Conservation (phyloP, 2,113 vertebrate genomes). For the Oncorhynchus gorbuscha region DNA sequence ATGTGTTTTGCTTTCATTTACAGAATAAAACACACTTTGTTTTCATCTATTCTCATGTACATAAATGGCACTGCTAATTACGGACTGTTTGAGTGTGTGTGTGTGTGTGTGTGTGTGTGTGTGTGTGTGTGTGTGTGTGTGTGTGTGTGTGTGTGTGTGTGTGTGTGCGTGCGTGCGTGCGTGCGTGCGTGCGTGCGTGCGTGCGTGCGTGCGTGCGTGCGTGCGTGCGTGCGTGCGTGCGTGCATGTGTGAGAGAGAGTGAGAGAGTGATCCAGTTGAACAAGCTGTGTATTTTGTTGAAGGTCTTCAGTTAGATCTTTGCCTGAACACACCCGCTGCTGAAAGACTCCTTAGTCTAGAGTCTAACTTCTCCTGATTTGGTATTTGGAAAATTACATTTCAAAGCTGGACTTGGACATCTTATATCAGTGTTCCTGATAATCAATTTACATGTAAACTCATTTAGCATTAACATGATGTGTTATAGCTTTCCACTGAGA, state of each 20-base stretch:
- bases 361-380: too few species aligned
- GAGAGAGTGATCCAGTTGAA: not conserved
- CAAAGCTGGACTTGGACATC: not conserved
- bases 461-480: not conserved
- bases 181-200: too few species aligned
- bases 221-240: fast-evolving
- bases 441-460: too few species aligned
- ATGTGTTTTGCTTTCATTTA: not conserved
- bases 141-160: too few species aligned
- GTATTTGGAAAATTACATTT: not conserved
- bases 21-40: not conserved
- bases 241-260: too few species aligned
- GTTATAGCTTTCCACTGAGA: not conserved
- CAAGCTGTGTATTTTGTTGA: not conserved
- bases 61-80: slow-evolving; percentile 3
- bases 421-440: too few species aligned
- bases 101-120: not conserved
- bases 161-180: too few species aligned
- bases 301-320: not conserved
- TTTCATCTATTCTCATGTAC: not conserved
- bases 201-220: too few species aligned
- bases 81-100: not conserved
- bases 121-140: too few species aligned
- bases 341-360: not conserved
- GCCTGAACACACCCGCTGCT: not conserved